A percentile compares a stretch with the other conserved stretches of the same genome.
phyloP scores from a whole-genome alignment of 2,888 invertebrate species.

The Frankliniella intonsa region DNA sequence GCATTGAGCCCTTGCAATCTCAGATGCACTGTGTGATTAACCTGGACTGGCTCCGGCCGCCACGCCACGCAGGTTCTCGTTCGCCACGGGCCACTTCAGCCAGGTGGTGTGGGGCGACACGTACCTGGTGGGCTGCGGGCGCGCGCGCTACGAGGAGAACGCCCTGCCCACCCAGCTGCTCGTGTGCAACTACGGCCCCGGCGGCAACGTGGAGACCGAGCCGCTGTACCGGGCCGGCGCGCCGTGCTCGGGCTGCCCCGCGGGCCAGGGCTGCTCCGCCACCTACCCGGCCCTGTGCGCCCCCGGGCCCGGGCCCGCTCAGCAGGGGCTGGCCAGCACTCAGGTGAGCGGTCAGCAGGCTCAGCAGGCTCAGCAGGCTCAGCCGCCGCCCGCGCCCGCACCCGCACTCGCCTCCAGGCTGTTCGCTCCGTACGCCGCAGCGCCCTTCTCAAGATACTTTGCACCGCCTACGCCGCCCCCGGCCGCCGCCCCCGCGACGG shows the following conservation, averaged over 20 bases:
- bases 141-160: slow-evolving; percentile 68
- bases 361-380: neutral
- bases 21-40: too few relatives aligned
- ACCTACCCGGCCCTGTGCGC: slow-evolving; percentile 18
- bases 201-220: slow-evolving; percentile 40
- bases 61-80: slow-evolving; percentile 14
- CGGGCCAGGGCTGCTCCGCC: slow-evolving; percentile 30
- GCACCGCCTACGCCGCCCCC: neutral
- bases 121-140: slow-evolving; percentile 81
- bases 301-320: neutral
- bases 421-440: too few relatives aligned
- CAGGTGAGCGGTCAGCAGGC: slow-evolving; percentile 6
- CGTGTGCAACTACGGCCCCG: slow-evolving; percentile 79
- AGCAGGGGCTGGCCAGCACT: neutral
- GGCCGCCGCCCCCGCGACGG: neutral
- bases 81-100: slow-evolving; percentile 15
- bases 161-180: slow-evolving; percentile 62
- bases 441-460: too few relatives aligned
- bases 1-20: too few relatives aligned
- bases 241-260: slow-evolving; percentile 32
- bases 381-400: neutral
- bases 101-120: slow-evolving; percentile 85
- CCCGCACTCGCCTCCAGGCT: too few relatives aligned
- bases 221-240: slow-evolving; percentile 31
- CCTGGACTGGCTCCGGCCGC: too few relatives aligned